phyloP scores from a whole-genome alignment of 2,797 vertebrate genomes.

The Xenops minutus region DNA sequence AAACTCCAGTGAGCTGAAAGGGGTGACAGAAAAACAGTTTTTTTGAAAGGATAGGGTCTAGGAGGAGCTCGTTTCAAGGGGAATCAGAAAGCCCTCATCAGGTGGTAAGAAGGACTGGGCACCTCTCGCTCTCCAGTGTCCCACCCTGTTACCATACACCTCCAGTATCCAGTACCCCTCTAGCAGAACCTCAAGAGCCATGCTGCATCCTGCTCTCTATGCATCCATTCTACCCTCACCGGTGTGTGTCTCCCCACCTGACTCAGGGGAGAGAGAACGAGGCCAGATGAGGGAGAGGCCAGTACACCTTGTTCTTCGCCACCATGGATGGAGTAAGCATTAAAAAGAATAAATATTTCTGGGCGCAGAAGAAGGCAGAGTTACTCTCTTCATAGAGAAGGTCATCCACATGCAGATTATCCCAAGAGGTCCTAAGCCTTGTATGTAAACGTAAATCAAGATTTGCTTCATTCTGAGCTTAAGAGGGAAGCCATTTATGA shows the following conservation, averaged over 20 bases:
- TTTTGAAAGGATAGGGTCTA: neutral
- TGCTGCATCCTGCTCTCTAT: accelerated
- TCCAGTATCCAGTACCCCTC: neutral
- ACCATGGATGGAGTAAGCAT: neutral
- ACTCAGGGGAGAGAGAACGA: accelerated
- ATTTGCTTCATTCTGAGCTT: neutral
- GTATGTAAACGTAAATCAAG: neutral
- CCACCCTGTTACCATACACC: neutral
- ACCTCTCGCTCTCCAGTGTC: neutral
- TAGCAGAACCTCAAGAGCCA: neutral
- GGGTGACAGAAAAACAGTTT: neutral
- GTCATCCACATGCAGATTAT: neutral
- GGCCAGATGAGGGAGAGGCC: accelerated
- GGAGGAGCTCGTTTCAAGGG: neutral
- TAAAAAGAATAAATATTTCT: neutral
- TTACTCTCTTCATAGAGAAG: neutral
- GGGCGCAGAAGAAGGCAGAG: neutral
- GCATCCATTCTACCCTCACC: neutral
- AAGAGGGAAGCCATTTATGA: neutral
- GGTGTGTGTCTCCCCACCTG: neutral
- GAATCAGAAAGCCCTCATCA: neutral
- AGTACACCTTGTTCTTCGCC: neutral
- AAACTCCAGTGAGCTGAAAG: neutral
- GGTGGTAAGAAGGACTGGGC: neutral
- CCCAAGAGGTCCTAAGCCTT: accelerated